phyloP scores from a whole-genome alignment of 2,888 invertebrate genomes.

The Hypomecis atomaria region DNA sequence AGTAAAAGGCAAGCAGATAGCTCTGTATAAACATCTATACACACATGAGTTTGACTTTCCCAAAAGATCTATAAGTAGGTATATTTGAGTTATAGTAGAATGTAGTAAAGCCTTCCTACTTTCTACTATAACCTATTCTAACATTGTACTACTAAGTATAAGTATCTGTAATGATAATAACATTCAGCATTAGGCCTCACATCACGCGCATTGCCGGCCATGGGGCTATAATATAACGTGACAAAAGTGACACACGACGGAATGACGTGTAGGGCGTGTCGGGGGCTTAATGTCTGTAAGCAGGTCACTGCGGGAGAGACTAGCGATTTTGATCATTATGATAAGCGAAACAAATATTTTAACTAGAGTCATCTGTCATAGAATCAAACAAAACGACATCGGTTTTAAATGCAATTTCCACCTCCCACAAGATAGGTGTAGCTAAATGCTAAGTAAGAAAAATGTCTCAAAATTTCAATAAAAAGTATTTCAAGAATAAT shows the following conservation, averaged over 20 bases:
- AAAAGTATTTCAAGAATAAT: no score
- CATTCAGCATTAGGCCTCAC: slow-evolving; percentile 15
- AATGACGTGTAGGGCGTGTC: slow-evolving; percentile 70
- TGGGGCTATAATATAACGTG: slow-evolving; percentile 51
- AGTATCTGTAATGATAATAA: slow-evolving; percentile 21
- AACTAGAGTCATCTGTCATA: no score
- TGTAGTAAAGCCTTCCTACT: background rate
- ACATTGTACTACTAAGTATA: slow-evolving; percentile 4
- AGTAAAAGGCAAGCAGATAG: no score
- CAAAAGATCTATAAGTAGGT: background rate
- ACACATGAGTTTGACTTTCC: no score
- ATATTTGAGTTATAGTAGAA: background rate
- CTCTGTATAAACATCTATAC: no score
- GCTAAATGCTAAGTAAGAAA: no score
- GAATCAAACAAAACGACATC: no score
- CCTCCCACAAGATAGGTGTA: background rate
- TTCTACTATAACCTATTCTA: no score
- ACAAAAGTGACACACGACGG: slow-evolving; percentile 66
- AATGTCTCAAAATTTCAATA: no score
- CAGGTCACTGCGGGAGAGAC: slow-evolving; percentile 38
- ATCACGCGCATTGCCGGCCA: slow-evolving; percentile 26
- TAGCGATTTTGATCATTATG: background rate
- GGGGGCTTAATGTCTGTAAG: slow-evolving; percentile 52
- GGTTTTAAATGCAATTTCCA: no score
- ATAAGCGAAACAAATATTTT: background rate